These are phyloP conservation scores for Megaceryle alcyon DNA, from an alignment of 2,797 vertebrate genomes.

Conservation along the genomic window DNA sequence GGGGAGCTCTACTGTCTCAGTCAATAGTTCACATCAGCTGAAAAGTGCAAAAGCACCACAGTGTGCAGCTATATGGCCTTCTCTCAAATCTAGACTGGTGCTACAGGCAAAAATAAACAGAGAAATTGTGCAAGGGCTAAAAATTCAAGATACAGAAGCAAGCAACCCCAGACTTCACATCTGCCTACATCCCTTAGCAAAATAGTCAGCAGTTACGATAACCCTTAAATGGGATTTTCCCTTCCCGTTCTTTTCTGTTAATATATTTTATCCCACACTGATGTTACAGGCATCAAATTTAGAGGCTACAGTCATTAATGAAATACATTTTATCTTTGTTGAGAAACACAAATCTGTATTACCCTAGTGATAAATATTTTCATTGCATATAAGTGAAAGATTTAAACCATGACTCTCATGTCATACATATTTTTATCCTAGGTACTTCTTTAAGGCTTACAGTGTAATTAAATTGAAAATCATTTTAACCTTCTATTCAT, in stretches of 20 bases:
- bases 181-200: neutral
- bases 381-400: neutral
- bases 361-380: constrained; percentile 8
- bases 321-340: neutral
- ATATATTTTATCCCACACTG: constrained; percentile 19
- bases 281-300: neutral
- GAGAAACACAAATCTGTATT: neutral
- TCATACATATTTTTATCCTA: constrained; percentile 20
- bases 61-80: neutral
- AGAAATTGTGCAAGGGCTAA: neutral
- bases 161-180: neutral
- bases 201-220: neutral
- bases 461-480: constrained; percentile 71
- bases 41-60: neutral
- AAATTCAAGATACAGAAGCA: neutral
- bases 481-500: constrained; percentile 60
- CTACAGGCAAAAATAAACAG: neutral
- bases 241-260: neutral
- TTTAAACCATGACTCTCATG: constrained; percentile 45
- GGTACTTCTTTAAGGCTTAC: constrained; percentile 52
- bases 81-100: neutral
- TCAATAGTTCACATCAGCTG: neutral
- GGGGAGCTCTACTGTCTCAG: neutral
- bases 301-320: neutral
- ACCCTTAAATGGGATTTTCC: neutral